Percentiles rank a stretch among this genome's conserved stretches.
These are phyloP conservation scores for Rachycentron canadum DNA, from an alignment of 2,797 vertebrate species.

Conservation along the genomic window DNA sequence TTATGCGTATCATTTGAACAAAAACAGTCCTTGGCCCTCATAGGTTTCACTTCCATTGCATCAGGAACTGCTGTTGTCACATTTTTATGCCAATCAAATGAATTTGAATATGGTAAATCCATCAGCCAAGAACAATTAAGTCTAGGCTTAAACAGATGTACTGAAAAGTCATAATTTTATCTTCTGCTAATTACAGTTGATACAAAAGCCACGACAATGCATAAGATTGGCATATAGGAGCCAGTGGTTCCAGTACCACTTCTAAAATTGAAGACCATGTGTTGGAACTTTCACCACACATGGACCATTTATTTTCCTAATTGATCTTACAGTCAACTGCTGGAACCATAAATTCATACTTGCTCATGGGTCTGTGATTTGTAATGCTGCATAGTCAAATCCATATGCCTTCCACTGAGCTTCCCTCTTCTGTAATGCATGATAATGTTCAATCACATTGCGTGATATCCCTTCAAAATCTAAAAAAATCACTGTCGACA, in stretches of 20 bases:
- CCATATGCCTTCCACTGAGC: too few relatives aligned
- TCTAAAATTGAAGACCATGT: background rate
- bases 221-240: background rate
- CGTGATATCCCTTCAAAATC: too few relatives aligned
- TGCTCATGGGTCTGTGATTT: background rate
- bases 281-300: constrained; percentile 7
- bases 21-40: too few relatives aligned
- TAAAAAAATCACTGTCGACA: background rate
- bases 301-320: background rate
- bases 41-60: too few relatives aligned
- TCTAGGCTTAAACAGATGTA: background rate
- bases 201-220: background rate
- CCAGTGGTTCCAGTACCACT: background rate
- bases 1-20: too few relatives aligned
- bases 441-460: background rate
- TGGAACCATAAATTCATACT: constrained; percentile 15
- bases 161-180: background rate
- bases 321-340: background rate
- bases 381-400: too few relatives aligned
- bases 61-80: too few relatives aligned
- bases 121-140: too few relatives aligned
- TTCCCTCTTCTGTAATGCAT: too few relatives aligned
- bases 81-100: too few relatives aligned
- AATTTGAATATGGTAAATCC: too few relatives aligned
- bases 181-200: background rate